A percentile compares a stretch with the other conserved stretches of the same genome.
Conservation (phyloP, 2,113 vertebrate genomes). For the Apus apus region DNA sequence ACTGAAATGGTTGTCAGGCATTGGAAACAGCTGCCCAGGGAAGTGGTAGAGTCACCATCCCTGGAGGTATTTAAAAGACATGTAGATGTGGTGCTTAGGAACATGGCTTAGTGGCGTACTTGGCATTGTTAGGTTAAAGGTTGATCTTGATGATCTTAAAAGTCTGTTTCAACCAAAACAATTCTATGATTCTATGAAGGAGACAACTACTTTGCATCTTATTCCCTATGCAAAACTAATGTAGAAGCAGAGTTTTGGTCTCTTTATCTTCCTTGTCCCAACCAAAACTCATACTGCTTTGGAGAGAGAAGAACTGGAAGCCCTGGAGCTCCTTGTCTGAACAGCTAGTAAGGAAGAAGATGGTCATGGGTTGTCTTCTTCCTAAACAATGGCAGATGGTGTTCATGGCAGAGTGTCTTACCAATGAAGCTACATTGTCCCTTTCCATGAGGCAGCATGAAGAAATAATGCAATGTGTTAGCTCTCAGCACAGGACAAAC, state of each 20-base stretch:
- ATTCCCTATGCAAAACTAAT: neutral
- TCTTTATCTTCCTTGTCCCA: neutral
- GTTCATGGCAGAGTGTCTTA: neutral
- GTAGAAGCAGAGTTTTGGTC: neutral
- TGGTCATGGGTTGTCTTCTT: neutral
- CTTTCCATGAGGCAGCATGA: neutral
- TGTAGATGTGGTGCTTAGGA: too few species aligned
- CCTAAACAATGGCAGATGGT: neutral
- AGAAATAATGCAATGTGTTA: neutral
- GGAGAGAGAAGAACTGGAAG: neutral
- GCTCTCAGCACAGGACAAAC: neutral
- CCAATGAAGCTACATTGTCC: fast-evolving
- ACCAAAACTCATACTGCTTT: neutral
- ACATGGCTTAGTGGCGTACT: too few species aligned
- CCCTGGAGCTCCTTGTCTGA: neutral
- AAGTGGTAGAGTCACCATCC: too few species aligned
- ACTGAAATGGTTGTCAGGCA: too few species aligned
- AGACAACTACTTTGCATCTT: neutral
- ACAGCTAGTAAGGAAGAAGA: neutral
- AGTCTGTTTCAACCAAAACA: too few species aligned
- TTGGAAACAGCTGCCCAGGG: too few species aligned
- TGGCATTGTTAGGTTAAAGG: too few species aligned
- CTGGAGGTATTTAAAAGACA: too few species aligned
- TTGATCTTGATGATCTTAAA: too few species aligned
- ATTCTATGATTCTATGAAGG: neutral